Evolutionary conservation across 2,113 vertebrate species (phyloP), one percentile per base, ranked within the genome.

Genomic region (Oenanthe oenanthe): DNA sequence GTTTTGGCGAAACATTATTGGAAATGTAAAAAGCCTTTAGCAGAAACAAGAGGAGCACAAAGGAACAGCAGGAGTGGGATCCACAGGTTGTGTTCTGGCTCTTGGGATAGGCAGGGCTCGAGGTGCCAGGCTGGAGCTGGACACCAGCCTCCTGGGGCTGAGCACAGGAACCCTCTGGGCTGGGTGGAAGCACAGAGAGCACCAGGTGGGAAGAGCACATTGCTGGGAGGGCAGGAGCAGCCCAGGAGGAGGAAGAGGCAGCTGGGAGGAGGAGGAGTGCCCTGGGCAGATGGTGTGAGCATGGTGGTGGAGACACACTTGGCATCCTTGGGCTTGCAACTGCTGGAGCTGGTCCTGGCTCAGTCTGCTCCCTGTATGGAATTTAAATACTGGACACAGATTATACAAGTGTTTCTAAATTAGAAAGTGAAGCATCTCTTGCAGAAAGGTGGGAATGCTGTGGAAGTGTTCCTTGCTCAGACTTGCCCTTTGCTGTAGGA

Each of bases 1-100:
- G 0, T 94, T 96, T 88, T 97, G 92, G 95, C 90, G 2, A 84
- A 96, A 96, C 76, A 81, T 94, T 74, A 94, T 82, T 96, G 95
- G 86, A 88, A 94, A 95, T 88, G 82, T 67, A 38, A 93, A 93
- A 94, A 96, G 85, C 83, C 92, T 93, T 77, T 7, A 96, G 85
- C 82, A 92, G 93, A 58, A 88, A 77, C 78, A 94, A 63, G 82
- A 92, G 82, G 76, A 86, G 85, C 92, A 92, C 88, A 96, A 90
- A 94, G 90, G 56, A 88, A 21, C 40, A 40, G 70, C 13, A 78
- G 92, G 91, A 88, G 34, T 86, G 61, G 56, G 79, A 93, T 68
- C 90, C 87, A 58, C 92, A 91, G 83, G 91, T 94, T 92, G 53
- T 74, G 62, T 66, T 68, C 38, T 66, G 58, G 66, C 22, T 87